These are phyloP conservation scores for Hyalella azteca DNA, from an alignment of 2,888 invertebrate species.

Conservation along the genomic window DNA sequence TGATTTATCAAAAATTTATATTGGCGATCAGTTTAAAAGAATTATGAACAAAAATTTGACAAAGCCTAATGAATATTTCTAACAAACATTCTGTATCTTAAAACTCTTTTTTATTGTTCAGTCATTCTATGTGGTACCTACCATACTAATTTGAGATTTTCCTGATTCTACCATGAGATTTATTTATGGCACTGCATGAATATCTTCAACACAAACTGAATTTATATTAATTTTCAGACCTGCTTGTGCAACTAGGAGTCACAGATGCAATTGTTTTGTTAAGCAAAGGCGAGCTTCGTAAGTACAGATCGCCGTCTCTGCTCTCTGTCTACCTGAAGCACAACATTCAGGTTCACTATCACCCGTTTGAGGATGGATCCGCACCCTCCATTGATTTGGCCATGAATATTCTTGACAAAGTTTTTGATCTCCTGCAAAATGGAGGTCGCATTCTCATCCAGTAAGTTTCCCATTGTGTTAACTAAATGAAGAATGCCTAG, in stretches of 20 bases:
- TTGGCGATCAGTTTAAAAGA: not conserved
- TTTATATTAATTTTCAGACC: not conserved
- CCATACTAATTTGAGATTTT: not conserved
- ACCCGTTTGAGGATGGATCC: slow-evolving; percentile 47
- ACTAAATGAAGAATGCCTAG: too few species aligned
- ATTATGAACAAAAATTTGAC: not conserved
- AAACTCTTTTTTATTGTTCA: not conserved
- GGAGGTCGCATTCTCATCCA: slow-evolving; percentile 48
- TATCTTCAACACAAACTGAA: not conserved
- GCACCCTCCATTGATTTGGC: slow-evolving; percentile 46
- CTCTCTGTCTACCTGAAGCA: slow-evolving; percentile 42
- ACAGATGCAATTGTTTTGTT: slow-evolving; percentile 46
- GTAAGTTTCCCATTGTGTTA: slow-evolving; percentile 41
- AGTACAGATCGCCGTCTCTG: slow-evolving; percentile 49
- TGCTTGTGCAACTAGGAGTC: slow-evolving; percentile 23
- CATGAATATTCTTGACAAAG: slow-evolving; percentile 44
- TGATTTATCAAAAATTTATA: too few species aligned
- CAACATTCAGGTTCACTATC: slow-evolving; percentile 44
- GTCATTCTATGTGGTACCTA: not conserved
- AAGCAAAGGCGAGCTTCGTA: slow-evolving; percentile 46
- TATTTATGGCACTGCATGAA: not conserved
- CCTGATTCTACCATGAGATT: not conserved
- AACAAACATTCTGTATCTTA: not conserved
- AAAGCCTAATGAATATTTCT: not conserved
- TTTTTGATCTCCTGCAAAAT: slow-evolving; percentile 41